Percentiles rank a stretch among this genome's conserved stretches.
phyloP scores from a whole-genome alignment of 2,888 invertebrate species.

The Aquatica leii region DNA sequence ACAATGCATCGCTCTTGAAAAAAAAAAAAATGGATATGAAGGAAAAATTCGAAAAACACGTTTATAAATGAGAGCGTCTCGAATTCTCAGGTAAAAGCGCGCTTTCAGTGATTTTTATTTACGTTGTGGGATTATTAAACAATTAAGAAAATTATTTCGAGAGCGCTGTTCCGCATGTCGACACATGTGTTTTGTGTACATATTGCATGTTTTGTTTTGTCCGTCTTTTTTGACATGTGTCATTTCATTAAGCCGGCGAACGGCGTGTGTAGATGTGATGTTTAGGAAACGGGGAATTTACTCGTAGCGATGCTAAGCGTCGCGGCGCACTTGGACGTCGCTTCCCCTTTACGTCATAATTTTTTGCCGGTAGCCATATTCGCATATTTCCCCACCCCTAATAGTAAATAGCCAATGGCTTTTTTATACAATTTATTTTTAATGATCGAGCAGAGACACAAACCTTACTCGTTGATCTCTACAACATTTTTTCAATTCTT shows the following conservation, averaged over 20 bases:
- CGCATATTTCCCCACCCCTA: slow-evolving; percentile 48
- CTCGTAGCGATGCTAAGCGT: slow-evolving; percentile 38
- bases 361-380: slow-evolving; percentile 54
- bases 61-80: slow-evolving; percentile 44
- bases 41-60: slow-evolving; percentile 32
- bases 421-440: slow-evolving; percentile 55
- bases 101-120: not conserved
- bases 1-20: slow-evolving; percentile 42
- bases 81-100: slow-evolving; percentile 41
- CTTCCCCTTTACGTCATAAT: slow-evolving; percentile 51
- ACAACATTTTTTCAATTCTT: slow-evolving; percentile 31
- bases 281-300: slow-evolving; percentile 24
- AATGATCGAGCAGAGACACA: slow-evolving; percentile 51
- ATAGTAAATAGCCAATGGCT: slow-evolving; percentile 55
- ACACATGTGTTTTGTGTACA: slow-evolving; percentile 25
- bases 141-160: slow-evolving; percentile 1
- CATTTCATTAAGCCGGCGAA: slow-evolving; percentile 30
- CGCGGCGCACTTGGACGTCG: slow-evolving; percentile 39
- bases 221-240: slow-evolving; percentile 28
- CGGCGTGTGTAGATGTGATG: slow-evolving; percentile 5
- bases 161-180: not conserved
- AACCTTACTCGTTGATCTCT: slow-evolving; percentile 39
- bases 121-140: too few relatives aligned
- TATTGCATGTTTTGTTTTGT: slow-evolving; percentile 31
- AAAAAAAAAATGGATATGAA: slow-evolving; percentile 38